These are phyloP conservation scores for Drosophila fuyamai DNA, from an alignment of 1,140 invertebrate genomes.

Conservation along the genomic window DNA sequence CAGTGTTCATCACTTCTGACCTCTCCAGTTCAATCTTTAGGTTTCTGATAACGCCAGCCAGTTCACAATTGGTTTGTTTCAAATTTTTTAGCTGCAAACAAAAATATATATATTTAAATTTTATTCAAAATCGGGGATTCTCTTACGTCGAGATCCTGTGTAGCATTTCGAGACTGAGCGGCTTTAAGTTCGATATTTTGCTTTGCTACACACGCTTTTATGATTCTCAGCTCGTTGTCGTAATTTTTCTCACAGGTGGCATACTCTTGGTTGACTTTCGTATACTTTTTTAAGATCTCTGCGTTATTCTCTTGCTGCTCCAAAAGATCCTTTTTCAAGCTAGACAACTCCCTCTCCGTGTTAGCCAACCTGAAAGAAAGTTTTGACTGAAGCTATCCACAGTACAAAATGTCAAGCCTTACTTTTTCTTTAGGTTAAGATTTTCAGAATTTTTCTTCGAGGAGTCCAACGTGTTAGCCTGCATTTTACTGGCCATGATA, in stretches of 20 bases:
- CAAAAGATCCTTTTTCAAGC: background rate
- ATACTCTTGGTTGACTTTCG: background rate
- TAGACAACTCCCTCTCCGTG: background rate
- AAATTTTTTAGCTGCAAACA: background rate
- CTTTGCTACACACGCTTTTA: background rate
- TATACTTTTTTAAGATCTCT: background rate
- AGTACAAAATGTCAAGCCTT: background rate
- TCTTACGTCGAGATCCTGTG: background rate
- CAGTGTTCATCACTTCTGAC: too few relatives aligned
- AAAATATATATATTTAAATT: background rate
- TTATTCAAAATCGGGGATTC: background rate
- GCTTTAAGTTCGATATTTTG: background rate
- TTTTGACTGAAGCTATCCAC: background rate
- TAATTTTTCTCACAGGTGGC: background rate
- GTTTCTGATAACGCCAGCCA: background rate
- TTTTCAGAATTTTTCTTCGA: slow-evolving; percentile 1
- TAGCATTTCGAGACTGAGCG: background rate
- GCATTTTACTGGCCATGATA: background rate
- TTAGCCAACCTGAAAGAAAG: background rate
- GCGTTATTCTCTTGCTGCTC: background rate
- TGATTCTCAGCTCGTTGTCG: background rate
- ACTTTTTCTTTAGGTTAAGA: background rate
- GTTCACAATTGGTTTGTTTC: background rate
- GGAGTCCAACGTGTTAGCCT: background rate
- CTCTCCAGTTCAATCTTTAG: background rate